Evolutionary conservation across 1,140 invertebrate species (phyloP).

Genomic region (Tetragonula clypearis): DNA sequence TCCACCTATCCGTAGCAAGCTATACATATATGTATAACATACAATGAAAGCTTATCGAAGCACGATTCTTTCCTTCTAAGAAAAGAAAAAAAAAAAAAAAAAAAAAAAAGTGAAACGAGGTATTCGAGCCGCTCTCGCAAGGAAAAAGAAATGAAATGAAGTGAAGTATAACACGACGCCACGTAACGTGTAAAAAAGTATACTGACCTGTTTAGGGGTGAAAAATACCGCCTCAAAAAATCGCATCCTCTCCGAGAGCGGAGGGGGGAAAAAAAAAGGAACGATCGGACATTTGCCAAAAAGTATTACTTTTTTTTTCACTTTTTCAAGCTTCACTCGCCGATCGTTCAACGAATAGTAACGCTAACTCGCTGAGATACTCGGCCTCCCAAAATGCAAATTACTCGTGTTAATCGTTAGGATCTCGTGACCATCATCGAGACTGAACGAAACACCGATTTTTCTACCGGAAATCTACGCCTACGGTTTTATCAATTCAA

Average conservation of each 20-base stretch:
- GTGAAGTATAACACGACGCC: constrained; percentile 56
- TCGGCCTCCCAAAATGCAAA: neutral
- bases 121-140: constrained; percentile 34
- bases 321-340: neutral
- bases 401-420: neutral
- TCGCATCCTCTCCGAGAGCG: constrained; percentile 55
- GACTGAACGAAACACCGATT: constrained; percentile 10
- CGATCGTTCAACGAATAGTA: neutral
- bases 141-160: neutral
- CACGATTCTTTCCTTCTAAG: constrained; percentile 35
- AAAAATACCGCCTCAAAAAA: constrained; percentile 73
- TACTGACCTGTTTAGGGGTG: constrained; percentile 72
- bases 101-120: neutral
- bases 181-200: constrained; percentile 67
- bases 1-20: neutral
- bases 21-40: neutral
- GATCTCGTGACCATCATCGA: neutral
- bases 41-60: constrained; percentile 9
- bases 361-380: neutral
- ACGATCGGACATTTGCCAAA: constrained; percentile 34
- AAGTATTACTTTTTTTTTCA: neutral
- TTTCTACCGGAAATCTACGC: neutral
- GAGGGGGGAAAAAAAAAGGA: constrained; percentile 58
- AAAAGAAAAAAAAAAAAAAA: constrained; percentile 1
- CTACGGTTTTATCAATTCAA: neutral